These are phyloP conservation scores for Drosophila ercepeae DNA, from an alignment of 1,140 invertebrate species.

Conservation along the genomic window DNA sequence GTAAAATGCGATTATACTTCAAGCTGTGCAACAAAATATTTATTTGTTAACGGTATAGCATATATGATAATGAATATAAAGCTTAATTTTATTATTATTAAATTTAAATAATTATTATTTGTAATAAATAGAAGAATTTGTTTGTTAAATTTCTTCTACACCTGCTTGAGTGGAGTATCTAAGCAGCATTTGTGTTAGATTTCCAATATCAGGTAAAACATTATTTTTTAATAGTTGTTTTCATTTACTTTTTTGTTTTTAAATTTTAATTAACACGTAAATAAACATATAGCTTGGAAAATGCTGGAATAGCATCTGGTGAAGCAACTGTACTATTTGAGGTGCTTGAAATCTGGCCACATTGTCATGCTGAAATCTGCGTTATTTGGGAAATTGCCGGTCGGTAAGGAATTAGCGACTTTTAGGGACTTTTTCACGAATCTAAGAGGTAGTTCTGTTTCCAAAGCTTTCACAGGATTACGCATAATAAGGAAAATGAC, in stretches of 20 bases:
- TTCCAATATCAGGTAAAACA: no score
- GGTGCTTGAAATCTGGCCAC: not conserved
- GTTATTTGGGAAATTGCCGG: conserved; percentile 3
- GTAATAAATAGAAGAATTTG: no score
- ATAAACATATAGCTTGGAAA: not conserved
- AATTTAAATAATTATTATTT: not conserved
- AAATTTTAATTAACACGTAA: not conserved
- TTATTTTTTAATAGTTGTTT: no score
- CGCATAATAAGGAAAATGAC: conserved; percentile 65
- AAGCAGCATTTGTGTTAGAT: no score
- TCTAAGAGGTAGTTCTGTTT: not conserved
- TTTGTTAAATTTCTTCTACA: no score
- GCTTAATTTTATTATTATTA: no score
- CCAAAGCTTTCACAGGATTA: conserved; percentile 3
- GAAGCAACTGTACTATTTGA: not conserved
- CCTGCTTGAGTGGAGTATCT: no score
- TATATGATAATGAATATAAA: no score
- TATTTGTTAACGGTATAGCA: no score
- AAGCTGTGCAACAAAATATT: not conserved
- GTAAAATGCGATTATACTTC: not conserved
- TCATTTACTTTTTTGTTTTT: not conserved
- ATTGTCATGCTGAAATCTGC: not conserved
- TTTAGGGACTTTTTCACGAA: not conserved
- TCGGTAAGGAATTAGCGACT: conserved; percentile 2
- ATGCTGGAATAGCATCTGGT: not conserved